Percentiles rank a stretch among this genome's conserved stretches.
Conservation (phyloP, 2,888 invertebrate species). For the Acholoe squamosa region DNA sequence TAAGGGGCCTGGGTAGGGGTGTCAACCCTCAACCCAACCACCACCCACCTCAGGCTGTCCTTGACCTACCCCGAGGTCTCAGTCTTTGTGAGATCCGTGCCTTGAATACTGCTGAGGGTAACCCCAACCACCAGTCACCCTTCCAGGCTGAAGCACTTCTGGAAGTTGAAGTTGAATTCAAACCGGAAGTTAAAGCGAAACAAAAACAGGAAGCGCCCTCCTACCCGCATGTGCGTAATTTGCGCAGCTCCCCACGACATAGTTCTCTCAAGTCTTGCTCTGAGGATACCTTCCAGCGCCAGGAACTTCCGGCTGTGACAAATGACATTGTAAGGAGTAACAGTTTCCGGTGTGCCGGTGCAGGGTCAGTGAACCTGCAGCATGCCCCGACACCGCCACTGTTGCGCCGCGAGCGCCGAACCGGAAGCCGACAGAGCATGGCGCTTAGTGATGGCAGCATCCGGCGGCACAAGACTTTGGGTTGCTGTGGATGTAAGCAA, state of each 20-base stretch:
- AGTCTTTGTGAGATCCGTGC: constrained; percentile 24
- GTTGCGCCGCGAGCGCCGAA: neutral
- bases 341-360: neutral
- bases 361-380: constrained; percentile 19
- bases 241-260: neutral
- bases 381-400: neutral
- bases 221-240: neutral
- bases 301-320: neutral
- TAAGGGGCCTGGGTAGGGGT: neutral
- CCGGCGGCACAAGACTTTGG: neutral
- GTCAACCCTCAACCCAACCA: constrained; percentile 4
- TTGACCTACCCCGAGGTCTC: constrained; percentile 5
- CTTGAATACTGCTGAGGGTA: constrained; percentile 42
- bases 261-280: neutral
- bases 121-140: neutral
- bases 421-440: neutral
- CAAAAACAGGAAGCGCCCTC: neutral
- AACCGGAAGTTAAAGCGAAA: neutral
- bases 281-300: constrained; percentile 6
- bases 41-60: neutral
- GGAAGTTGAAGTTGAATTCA: neutral
- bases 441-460: neutral
- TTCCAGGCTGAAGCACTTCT: neutral
- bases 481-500: neutral
- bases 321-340: neutral